A percentile compares a stretch with the other conserved stretches of the same genome.
Evolutionary conservation across 2,113 vertebrate species (phyloP).

Genomic region (Aleadryas rufinucha): DNA sequence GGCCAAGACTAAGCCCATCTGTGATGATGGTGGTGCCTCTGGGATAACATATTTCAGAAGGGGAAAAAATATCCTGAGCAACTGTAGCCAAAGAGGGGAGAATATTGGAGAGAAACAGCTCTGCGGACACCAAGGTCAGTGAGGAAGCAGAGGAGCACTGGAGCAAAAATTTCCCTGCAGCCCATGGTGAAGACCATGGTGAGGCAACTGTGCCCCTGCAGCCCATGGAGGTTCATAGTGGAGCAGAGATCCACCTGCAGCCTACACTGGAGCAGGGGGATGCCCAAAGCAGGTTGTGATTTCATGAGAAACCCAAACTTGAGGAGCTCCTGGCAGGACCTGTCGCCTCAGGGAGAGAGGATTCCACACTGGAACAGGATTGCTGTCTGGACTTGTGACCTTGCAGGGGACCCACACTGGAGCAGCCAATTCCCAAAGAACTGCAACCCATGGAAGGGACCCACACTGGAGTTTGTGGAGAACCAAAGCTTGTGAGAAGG

Average conservation of each 20-base stretch:
- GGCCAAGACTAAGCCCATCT: background rate
- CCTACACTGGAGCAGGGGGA: background rate
- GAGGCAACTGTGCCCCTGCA: background rate
- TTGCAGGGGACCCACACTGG: accelerated
- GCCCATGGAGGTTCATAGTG: background rate
- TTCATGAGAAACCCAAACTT: background rate
- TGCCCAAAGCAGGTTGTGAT: background rate
- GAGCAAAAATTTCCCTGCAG: background rate
- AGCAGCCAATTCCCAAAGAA: background rate
- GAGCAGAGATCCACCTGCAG: background rate
- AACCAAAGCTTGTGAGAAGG: background rate
- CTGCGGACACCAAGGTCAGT: background rate
- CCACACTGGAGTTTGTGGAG: background rate
- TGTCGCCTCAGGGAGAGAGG: accelerated
- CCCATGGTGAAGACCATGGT: background rate
- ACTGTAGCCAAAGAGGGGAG: background rate
- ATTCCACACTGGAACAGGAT: accelerated
- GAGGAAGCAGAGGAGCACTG: background rate
- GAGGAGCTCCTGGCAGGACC: background rate
- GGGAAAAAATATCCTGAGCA: background rate
- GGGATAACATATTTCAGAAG: background rate
- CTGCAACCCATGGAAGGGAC: background rate
- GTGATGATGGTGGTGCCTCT: background rate
- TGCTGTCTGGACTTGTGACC: background rate
- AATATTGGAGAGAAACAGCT: background rate